A percentile compares a stretch with the other conserved stretches of the same genome.
Conservation (phyloP, 2,113 vertebrate species). For the Anser brachyrhynchus region DNA sequence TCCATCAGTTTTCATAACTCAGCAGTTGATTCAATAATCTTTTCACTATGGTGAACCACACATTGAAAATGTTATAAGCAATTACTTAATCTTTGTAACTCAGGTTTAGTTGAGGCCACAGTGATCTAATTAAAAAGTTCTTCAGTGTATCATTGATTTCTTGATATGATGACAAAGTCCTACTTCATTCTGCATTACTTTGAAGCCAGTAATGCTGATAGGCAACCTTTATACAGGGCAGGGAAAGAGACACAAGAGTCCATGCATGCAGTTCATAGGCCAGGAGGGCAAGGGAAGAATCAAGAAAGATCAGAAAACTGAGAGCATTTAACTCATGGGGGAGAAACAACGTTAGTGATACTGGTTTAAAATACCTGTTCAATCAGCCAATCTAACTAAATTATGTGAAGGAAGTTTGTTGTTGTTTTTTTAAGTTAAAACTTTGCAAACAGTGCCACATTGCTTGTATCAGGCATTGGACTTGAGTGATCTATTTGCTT, state of each 20-base stretch:
- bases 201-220: neutral
- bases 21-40: constrained; percentile 51
- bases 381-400: neutral
- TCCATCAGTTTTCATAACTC: constrained; percentile 48
- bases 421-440: neutral
- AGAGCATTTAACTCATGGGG: fast-evolving
- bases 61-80: constrained; percentile 17
- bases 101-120: constrained; percentile 2
- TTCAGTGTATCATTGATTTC: constrained; percentile 65
- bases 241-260: neutral
- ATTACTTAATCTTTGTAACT: constrained; percentile 62
- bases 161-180: constrained; percentile 36
- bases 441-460: neutral
- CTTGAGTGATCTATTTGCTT: constrained; percentile 38
- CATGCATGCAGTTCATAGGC: neutral
- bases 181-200: neutral
- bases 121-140: constrained; percentile 50
- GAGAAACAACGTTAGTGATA: neutral
- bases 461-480: neutral
- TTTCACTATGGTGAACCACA: constrained; percentile 22
- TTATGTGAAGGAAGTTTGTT: neutral
- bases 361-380: neutral
- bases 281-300: neutral
- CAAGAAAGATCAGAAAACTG: neutral
- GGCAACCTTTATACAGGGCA: neutral